These are phyloP conservation scores for Fundulus diaphanus DNA, from an alignment of 2,797 vertebrate species.

Conservation along the genomic window DNA sequence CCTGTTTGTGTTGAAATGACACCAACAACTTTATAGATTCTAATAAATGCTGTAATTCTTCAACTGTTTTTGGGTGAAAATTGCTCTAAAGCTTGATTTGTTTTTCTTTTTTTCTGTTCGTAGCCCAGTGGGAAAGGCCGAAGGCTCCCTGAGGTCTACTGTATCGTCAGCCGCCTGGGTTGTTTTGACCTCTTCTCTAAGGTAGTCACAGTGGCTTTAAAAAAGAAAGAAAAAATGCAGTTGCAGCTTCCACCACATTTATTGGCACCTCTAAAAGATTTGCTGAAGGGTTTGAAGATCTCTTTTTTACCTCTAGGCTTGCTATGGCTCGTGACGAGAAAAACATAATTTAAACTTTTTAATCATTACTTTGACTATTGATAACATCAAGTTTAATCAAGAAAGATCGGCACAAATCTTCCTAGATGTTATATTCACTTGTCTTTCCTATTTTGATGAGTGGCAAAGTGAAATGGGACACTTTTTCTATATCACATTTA, in stretches of 20 bases:
- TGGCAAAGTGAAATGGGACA: not conserved
- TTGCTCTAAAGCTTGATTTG: conserved; percentile 19
- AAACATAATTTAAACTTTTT: not conserved
- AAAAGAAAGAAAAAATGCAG: conserved; percentile 10
- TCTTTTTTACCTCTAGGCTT: not conserved
- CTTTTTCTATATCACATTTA: not conserved
- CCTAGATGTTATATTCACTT: not conserved
- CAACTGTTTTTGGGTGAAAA: conserved; percentile 28
- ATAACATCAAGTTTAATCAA: not conserved
- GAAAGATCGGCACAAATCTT: not conserved
- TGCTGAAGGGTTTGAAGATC: too few relatives aligned
- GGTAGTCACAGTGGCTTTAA: conserved; percentile 76
- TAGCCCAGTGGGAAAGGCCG: conserved; percentile 93
- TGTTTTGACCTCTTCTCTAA: conserved; percentile 99
- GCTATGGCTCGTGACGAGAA: not conserved
- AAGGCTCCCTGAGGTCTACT: conserved; percentile 96
- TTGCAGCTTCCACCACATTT: not conserved
- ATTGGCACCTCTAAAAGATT: too few relatives aligned
- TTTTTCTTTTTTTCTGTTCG: conserved; percentile 35
- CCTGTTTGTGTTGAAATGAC: not conserved
- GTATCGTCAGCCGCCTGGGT: conserved; percentile 96
- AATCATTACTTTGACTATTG: not conserved
- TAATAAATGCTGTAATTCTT: not conserved
- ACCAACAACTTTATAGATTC: not conserved
- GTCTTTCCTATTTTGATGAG: not conserved